A percentile compares a stretch with the other conserved stretches of the same genome.
Evolutionary conservation across 2,113 vertebrate species (phyloP).

Genomic region (Phasianus colchicus): DNA sequence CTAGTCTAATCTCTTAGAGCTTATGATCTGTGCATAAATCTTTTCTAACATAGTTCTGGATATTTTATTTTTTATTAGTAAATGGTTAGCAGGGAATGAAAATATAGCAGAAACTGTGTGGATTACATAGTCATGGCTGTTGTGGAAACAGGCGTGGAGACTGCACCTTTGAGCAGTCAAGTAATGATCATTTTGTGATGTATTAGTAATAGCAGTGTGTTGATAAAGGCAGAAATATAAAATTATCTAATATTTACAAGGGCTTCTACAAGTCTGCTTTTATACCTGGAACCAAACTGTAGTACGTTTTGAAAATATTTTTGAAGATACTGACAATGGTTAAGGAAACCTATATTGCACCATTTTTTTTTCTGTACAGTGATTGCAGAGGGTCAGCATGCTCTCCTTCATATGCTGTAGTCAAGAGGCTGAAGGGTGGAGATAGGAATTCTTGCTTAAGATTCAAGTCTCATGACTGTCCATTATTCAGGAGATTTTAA

Average conservation of each 20-base stretch:
- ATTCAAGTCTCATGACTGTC: neutral
- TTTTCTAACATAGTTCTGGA: neutral
- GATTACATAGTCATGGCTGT: neutral
- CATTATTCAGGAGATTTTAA: neutral
- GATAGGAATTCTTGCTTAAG: neutral
- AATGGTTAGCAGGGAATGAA: neutral
- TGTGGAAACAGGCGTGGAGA: neutral
- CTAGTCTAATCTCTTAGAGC: neutral
- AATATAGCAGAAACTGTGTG: neutral
- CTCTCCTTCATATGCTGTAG: neutral
- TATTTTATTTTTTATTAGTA: neutral
- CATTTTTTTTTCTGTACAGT: neutral
- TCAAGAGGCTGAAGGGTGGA: neutral
- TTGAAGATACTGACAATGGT: neutral
- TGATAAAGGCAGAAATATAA: neutral
- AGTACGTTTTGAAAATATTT: neutral
- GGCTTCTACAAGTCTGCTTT: neutral
- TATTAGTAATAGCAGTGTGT: neutral
- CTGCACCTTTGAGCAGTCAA: neutral
- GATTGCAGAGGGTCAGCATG: neutral
- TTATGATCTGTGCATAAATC: neutral
- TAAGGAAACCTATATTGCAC: neutral
- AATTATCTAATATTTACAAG: neutral
- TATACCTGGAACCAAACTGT: neutral
- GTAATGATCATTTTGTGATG: neutral